Percentiles rank a stretch among this genome's conserved stretches.
These are phyloP conservation scores for Peromyscus melanophrys DNA, from an alignment of 2,797 vertebrate genomes.

Conservation along the genomic window DNA sequence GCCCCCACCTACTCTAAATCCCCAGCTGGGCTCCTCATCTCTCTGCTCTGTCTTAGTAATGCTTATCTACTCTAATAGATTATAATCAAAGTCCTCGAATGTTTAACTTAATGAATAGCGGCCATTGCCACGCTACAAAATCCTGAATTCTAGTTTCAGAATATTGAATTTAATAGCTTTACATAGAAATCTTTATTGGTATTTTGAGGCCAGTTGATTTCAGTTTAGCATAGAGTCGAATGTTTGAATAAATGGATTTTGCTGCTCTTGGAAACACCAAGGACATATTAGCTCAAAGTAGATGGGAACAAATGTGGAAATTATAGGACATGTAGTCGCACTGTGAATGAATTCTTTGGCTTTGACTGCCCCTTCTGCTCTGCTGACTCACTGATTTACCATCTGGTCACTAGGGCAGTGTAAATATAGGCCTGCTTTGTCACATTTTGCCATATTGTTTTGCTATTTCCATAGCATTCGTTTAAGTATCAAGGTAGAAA, in stretches of 20 bases:
- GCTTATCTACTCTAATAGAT: neutral
- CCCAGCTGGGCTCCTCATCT: neutral
- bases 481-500: neutral
- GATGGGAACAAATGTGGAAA: conserved; percentile 8
- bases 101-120: conserved; percentile 15
- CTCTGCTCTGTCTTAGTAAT: neutral
- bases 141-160: conserved; percentile 64
- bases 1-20: neutral
- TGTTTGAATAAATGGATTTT: conserved; percentile 55
- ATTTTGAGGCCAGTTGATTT: conserved; percentile 52
- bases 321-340: neutral
- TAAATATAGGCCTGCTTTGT: neutral
- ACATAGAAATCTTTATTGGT: conserved; percentile 52
- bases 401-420: neutral
- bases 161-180: conserved; percentile 41
- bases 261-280: neutral
- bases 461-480: neutral
- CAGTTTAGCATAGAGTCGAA: neutral
- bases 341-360: neutral
- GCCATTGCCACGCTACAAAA: neutral
- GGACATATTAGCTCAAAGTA: neutral
- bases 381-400: neutral
- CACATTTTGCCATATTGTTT: neutral
- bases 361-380: neutral
- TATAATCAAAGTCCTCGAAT: conserved; percentile 39